Percentiles rank a stretch among this genome's conserved stretches.
These are phyloP conservation scores for Pollimyrus isidori DNA, from an alignment of 2,113 vertebrate species.

Conservation along the genomic window DNA sequence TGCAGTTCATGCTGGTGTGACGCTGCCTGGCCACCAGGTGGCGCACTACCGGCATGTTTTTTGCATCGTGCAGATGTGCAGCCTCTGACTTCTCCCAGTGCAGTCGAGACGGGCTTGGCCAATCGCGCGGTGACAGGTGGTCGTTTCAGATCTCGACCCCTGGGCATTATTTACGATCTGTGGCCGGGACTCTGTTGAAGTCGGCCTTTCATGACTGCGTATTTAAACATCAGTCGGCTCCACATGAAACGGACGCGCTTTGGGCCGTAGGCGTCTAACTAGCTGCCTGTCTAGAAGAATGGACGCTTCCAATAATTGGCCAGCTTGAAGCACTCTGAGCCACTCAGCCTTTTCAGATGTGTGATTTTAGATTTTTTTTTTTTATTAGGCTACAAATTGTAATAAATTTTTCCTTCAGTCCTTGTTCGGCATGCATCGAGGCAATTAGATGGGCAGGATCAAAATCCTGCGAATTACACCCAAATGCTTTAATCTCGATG, in stretches of 20 bases:
- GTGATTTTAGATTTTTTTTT: not conserved
- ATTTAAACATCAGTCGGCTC: not conserved
- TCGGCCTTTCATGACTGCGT: not conserved
- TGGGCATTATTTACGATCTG: not conserved
- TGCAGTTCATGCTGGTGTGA: not conserved
- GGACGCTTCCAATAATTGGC: not conserved
- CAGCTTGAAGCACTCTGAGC: not conserved
- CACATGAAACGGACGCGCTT: not conserved
- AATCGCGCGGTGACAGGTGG: not conserved
- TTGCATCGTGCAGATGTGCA: not conserved
- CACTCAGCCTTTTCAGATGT: not conserved
- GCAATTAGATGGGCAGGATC: not conserved
- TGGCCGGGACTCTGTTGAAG: not conserved
- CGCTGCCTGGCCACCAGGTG: conserved; percentile 3
- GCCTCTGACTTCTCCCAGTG: not conserved
- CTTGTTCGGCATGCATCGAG: not conserved
- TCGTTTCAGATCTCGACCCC: not conserved
- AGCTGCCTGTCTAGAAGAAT: not conserved
- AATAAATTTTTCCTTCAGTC: not conserved
- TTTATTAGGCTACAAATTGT: not conserved
- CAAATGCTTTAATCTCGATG: not conserved
- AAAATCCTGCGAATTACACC: not conserved
- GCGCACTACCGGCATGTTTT: not conserved
- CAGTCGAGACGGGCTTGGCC: not conserved
- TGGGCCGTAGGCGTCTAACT: not conserved